These are phyloP conservation scores for Maniola jurtina DNA, from an alignment of 1,140 invertebrate species.

Conservation along the genomic window DNA sequence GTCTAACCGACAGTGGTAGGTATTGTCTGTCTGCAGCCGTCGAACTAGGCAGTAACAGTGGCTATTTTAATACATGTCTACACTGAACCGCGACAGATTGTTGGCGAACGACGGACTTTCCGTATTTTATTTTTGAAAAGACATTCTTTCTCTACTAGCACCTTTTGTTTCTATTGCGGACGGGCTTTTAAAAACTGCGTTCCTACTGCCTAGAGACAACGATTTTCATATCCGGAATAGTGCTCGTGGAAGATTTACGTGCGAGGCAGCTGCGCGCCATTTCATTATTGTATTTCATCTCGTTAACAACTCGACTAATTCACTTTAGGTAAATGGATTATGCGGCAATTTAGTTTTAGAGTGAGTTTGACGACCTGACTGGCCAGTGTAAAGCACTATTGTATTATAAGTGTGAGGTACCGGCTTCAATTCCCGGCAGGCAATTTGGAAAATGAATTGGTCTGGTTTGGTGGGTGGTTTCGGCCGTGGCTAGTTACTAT, in stretches of 20 bases:
- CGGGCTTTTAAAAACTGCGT: conserved; percentile 23
- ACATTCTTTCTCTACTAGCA: conserved; percentile 46
- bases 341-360: conserved; percentile 1
- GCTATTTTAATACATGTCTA: conserved; percentile 60
- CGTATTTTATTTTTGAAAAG: conserved; percentile 70
- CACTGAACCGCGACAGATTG: conserved; percentile 55
- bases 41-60: conserved; percentile 45
- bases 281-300: conserved; percentile 15
- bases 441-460: no score
- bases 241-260: conserved; percentile 10
- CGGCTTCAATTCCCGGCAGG: no score
- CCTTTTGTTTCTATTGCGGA: conserved; percentile 50
- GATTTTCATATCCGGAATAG: conserved; percentile 19
- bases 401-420: no score
- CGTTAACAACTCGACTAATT: conserved; percentile 16
- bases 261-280: conserved; percentile 12
- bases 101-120: conserved; percentile 59
- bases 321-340: conserved; percentile 15
- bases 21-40: conserved; percentile 50
- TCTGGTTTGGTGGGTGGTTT: no score
- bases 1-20: conserved; percentile 30
- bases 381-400: no score
- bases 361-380: not conserved
- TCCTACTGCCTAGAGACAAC: conserved; percentile 33
- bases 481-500: no score